phyloP scores from a whole-genome alignment of 2,888 invertebrate genomes.

The Dione juno region DNA sequence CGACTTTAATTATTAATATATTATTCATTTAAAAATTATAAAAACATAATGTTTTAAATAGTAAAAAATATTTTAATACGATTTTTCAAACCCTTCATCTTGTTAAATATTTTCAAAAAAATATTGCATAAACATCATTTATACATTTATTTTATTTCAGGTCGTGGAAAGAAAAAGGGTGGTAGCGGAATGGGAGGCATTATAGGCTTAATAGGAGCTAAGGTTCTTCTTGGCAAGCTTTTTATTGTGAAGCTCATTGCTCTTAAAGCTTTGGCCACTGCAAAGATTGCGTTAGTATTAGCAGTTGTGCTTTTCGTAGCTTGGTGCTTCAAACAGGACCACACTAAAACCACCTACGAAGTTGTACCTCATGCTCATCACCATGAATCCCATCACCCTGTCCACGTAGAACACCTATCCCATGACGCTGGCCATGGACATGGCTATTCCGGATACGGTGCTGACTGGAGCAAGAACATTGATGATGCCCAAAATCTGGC shows the following conservation, averaged over 20 bases:
- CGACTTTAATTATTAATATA: no score
- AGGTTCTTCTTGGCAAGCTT: constrained; percentile 79
- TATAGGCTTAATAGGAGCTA: constrained; percentile 84
- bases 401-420: constrained; percentile 79
- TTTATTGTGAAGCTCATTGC: constrained; percentile 91
- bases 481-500: constrained; percentile 88
- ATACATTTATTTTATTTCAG: constrained; percentile 59
- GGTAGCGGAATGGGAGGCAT: constrained; percentile 87
- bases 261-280: constrained; percentile 91
- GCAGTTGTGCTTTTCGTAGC: constrained; percentile 86
- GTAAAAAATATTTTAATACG: no score
- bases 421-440: constrained; percentile 70
- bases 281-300: constrained; percentile 91
- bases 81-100: neutral
- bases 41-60: no score
- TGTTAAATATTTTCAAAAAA: neutral
- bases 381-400: constrained; percentile 85
- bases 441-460: constrained; percentile 64
- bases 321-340: constrained; percentile 74
- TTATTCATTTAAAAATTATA: no score
- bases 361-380: constrained; percentile 76
- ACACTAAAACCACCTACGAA: constrained; percentile 76
- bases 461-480: constrained; percentile 83
- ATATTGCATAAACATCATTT: neutral
- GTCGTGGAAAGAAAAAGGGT: constrained; percentile 89